Evolutionary conservation across 2,888 invertebrate species (phyloP), one percentile per base, ranked within the genome.

Genomic region (Protonemura montana): DNA sequence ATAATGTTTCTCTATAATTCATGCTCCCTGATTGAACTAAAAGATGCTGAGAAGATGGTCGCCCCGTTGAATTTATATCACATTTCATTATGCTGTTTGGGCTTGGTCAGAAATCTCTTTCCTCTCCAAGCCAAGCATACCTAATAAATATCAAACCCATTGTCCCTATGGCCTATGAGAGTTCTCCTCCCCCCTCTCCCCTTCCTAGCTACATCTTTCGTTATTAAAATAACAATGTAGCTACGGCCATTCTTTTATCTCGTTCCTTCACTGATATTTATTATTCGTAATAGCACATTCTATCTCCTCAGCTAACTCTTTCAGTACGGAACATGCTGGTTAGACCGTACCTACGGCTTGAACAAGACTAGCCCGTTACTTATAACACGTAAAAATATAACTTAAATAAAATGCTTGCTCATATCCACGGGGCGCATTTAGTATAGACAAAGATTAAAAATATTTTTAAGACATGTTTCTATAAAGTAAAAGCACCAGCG

Each of bases 111-210:
- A 41, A 41, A 78, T 76, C 85, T 85, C 81, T 76, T 77, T 85
- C 78, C 59, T 85, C 28, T 85, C 6, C n/a, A n/a, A n/a, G n/a
- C 41, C 13, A 85, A 85, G 42, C 80, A 85, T 29, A 1, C 26
- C 3, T 80, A 85, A 80, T 85, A 80, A 81, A 85, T 85, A 80
- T 78, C 28, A 85, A 7, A 16, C 42, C 85, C 27, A 80, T 85
- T 78, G 78, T 84, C 41, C 13, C n/a, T 27, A 13, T 21, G 16
- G n/a, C 42, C 25, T 41, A 41, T 29, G 21, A 30, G 26, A 26
- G 41, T 29, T 82, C 82, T 82, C n/a, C n/a, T 25, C 59, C 85
- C 76, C 85, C 59, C 85, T 85, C 85, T 76, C 85, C 76, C 85
- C 21, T 59, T 76, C 85, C n/a, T n/a, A n/a, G n/a, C n/a, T 6